Conservation (phyloP, 2,888 invertebrate genomes). For the Athalia cordata region DNA sequence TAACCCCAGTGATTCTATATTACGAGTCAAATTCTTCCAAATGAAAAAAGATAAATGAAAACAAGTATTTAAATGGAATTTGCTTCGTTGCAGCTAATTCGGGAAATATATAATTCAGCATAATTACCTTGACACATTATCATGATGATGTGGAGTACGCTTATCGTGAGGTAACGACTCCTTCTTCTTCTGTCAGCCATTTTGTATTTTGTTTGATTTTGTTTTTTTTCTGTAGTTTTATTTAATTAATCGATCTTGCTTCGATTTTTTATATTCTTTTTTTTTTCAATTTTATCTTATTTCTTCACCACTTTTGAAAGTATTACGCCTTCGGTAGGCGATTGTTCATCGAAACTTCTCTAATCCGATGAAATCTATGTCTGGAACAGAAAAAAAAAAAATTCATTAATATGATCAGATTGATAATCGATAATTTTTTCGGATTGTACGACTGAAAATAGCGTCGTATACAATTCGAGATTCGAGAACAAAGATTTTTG, state of each 20-base stretch:
- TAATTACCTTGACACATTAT: conserved; percentile 73
- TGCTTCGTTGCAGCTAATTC: no score
- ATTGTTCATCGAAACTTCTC: no score
- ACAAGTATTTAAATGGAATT: not conserved
- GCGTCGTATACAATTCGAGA: no score
- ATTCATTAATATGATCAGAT: no score
- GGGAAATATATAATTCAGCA: not conserved
- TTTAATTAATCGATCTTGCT: conserved; percentile 47
- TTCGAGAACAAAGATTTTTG: no score
- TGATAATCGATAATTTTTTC: no score
- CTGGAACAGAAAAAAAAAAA: no score
- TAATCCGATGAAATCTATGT: no score
- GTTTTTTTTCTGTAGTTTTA: conserved; percentile 48
- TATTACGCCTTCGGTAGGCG: no score
- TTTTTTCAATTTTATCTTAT: not conserved
- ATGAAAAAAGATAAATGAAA: not conserved
- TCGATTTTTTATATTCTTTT: conserved; percentile 48
- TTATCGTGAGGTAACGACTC: conserved; percentile 70
- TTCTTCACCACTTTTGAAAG: no score
- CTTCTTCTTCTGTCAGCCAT: conserved; percentile 68
- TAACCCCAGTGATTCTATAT: not conserved
- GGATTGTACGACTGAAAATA: no score
- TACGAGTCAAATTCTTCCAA: not conserved
- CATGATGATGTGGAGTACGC: conserved; percentile 71
- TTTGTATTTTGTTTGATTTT: conserved; percentile 32